Evolutionary conservation across 2,113 vertebrate species (phyloP).

Genomic region (Mastomys natalensis): DNA sequence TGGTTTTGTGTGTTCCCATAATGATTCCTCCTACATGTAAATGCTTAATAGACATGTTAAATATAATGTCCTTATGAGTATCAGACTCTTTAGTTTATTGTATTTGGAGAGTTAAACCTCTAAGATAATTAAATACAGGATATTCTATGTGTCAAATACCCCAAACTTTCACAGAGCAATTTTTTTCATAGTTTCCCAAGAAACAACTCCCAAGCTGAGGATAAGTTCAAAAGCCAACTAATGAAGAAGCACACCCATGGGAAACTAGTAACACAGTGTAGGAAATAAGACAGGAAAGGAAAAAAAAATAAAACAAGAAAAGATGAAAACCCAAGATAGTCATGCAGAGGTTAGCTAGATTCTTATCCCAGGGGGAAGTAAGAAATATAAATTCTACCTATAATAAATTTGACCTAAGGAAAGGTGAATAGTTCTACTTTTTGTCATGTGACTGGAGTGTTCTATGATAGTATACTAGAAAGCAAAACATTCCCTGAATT

Average conservation of each 20-base stretch:
- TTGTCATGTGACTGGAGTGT: neutral
- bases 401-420: neutral
- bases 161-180: neutral
- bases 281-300: neutral
- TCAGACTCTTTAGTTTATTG: neutral
- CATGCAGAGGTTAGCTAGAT: neutral
- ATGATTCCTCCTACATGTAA: neutral
- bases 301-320: neutral
- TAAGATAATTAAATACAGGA: neutral
- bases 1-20: neutral
- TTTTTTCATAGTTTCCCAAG: neutral
- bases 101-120: neutral
- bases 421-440: neutral
- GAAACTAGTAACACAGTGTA: neutral
- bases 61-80: neutral
- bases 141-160: neutral
- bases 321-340: neutral
- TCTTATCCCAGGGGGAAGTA: neutral
- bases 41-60: neutral
- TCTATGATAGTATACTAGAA: no score
- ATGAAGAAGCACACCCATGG: neutral
- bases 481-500: neutral
- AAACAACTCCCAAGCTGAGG: neutral
- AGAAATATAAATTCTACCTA: neutral
- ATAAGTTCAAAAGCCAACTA: neutral